A percentile compares a stretch with the other conserved stretches of the same genome.
Conservation (phyloP, 2,113 vertebrate genomes). For the Picathartes gymnocephalus region DNA sequence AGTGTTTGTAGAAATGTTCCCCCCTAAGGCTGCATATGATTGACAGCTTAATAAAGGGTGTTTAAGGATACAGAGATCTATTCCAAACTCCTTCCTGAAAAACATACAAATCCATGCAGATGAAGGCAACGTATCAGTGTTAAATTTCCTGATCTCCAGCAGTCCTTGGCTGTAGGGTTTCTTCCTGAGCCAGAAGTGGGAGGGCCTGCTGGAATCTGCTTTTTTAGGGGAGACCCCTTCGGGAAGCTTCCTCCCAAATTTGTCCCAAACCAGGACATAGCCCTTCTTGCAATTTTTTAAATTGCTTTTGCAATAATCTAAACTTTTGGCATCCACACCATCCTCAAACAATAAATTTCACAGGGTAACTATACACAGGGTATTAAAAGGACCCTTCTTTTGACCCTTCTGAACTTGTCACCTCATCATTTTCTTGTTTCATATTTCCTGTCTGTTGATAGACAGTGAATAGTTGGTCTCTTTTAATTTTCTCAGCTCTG, state of each 20-base stretch:
- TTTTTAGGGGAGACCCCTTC: too few relatives aligned
- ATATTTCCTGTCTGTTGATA: background rate
- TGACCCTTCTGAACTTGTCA: background rate
- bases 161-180: background rate
- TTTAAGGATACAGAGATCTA: background rate
- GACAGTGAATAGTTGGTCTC: background rate
- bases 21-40: background rate
- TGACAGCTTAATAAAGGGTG: background rate
- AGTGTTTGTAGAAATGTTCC: background rate
- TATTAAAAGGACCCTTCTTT: background rate
- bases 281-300: background rate
- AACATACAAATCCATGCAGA: background rate
- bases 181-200: background rate
- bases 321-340: background rate
- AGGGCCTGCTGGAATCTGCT: too few relatives aligned
- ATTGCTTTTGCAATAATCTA: background rate
- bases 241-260: too few relatives aligned
- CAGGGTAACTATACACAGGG: background rate
- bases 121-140: background rate
- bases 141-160: background rate
- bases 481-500: background rate
- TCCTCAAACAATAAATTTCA: background rate
- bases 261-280: background rate
- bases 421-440: background rate
- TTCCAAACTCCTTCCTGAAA: background rate